Base-by-base conservation (phyloP, 53 echinoderm and acorn worm genomes). In the Paracentrotus lividus region DNA sequence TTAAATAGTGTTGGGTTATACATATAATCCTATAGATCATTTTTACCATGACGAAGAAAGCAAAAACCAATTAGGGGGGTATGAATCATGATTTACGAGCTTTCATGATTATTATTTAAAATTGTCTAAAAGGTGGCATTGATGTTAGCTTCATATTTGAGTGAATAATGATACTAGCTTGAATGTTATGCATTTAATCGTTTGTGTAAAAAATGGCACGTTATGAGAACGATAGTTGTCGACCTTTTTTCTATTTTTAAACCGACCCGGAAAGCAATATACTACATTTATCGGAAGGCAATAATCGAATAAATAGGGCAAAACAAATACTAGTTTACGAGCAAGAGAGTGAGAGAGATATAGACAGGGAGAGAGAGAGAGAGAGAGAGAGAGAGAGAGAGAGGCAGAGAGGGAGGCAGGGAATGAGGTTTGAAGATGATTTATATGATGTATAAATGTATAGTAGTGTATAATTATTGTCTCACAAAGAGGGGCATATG, bases 281-380 rank as follows among this genome's bases (percentile, higher is more conserved):
- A n/a, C n/a, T n/a, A n/a, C n/a, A n/a, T 76, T 76, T 4, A 40
- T 20, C 38, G 42, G 21, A 76, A 40, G 38, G 20, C 76, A 76
- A 42, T 16, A 42, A 40, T 76, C 16, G 18, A 76, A 40, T 40
- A 23, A 76, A 40, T 76, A 36, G 16, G 42, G 42, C 76, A 76
- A 40, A 33, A 42, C 23, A 42, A 75, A 75, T 10, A 29, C 31
- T 76, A 42, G n/a, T n/a, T n/a, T n/a, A n/a, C n/a, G n/a, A n/a
- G n/a, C n/a, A n/a, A 27, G 81, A 47, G n/a, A 81, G 42, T 8
- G 26, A 49, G n/a, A 78, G 5, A 78, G n/a, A n/a, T n/a, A n/a
- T n/a, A n/a, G n/a, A n/a, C n/a, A n/a, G n/a, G n/a, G 45, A 33
- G 75, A 75, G 75, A 75, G 40, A 75, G 75, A 18, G 75, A 75